Evolutionary conservation across 2,113 vertebrate genomes (phyloP).

Genomic region (Pholis gunnellus): DNA sequence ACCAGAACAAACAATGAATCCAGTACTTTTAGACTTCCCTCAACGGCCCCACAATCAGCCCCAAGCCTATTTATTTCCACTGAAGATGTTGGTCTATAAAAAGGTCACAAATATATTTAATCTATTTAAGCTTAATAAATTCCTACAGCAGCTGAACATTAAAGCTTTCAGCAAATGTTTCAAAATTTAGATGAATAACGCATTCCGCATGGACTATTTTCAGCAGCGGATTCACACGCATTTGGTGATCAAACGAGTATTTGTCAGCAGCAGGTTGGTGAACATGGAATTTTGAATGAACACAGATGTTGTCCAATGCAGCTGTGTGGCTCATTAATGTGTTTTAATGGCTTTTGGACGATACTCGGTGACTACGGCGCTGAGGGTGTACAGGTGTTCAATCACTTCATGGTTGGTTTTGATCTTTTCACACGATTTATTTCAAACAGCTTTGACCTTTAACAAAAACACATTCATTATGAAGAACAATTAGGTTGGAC

Average conservation of each 20-base stretch:
- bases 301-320: not conserved
- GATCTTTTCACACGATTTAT: not conserved
- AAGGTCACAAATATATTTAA: not conserved
- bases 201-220: constrained; percentile 15
- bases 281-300: not conserved
- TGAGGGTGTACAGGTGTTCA: not conserved
- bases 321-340: not conserved
- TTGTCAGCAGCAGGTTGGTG: not conserved
- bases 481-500: not conserved
- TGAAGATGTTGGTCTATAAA: not conserved
- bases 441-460: not conserved
- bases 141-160: not conserved
- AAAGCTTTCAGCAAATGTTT: not conserved
- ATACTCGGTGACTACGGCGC: not conserved
- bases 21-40: not conserved
- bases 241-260: constrained; percentile 5
- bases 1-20: not conserved
- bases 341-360: not conserved
- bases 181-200: not conserved
- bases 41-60: not conserved
- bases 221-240: not conserved
- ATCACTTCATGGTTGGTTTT: not conserved
- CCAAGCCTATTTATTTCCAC: not conserved
- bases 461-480: not conserved
- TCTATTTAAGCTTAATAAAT: not conserved